Evolutionary conservation across 2,797 vertebrate species (phyloP).

Genomic region (Synaphobranchus kaupii): DNA sequence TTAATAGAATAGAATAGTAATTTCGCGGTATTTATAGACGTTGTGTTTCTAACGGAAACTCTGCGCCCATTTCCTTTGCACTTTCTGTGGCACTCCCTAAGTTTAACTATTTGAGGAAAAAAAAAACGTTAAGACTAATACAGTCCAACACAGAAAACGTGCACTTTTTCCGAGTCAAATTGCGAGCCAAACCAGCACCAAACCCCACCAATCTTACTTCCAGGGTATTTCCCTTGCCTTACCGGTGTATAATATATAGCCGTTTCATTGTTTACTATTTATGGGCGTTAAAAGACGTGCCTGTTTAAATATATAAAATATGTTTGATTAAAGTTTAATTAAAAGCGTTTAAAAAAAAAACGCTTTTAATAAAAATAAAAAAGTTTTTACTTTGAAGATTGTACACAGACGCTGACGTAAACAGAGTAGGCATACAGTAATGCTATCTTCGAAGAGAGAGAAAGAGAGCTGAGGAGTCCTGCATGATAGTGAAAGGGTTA

Average conservation of each 20-base stretch:
- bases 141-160: not conserved
- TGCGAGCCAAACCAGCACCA: not conserved
- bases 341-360: too few relatives aligned
- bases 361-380: too few relatives aligned
- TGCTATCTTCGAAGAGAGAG: too few relatives aligned
- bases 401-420: not conserved
- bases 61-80: not conserved
- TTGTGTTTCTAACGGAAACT: not conserved
- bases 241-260: too few relatives aligned
- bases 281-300: too few relatives aligned
- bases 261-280: too few relatives aligned
- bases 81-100: constrained; percentile 12
- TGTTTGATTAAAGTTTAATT: too few relatives aligned
- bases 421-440: not conserved
- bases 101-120: constrained; percentile 25
- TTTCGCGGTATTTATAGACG: constrained; percentile 22
- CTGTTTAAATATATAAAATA: too few relatives aligned
- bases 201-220: too few relatives aligned
- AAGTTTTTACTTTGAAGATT: not conserved
- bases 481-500: constrained; percentile 69
- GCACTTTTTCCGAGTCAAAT: constrained; percentile 29
- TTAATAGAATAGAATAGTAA: constrained; percentile 35
- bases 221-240: too few relatives aligned
- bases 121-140: not conserved
- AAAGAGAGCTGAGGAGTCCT: not conserved